Evolutionary conservation across 2,113 vertebrate species (phyloP).

Genomic region (Callorhinus ursinus): DNA sequence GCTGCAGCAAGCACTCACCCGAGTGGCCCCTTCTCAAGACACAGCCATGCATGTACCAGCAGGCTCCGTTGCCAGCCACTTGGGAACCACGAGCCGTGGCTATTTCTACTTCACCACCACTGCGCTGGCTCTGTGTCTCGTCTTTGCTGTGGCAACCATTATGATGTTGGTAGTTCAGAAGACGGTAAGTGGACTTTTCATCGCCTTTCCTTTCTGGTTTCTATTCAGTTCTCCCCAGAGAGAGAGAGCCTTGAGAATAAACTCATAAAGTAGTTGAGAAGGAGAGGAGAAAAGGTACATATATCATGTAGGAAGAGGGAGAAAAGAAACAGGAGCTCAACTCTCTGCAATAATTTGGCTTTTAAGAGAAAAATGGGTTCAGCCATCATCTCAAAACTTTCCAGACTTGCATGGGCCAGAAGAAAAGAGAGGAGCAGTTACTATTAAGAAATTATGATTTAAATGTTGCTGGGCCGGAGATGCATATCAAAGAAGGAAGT

Average conservation of each 20-base stretch:
- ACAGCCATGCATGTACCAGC: constrained; percentile 82
- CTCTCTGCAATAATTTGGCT: background rate
- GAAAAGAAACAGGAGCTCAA: constrained; percentile 25
- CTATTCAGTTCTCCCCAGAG: background rate
- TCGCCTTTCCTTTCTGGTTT: background rate
- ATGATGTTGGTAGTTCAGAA: constrained; percentile 84
- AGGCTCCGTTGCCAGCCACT: constrained; percentile 58
- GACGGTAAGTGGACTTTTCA: constrained; percentile 79
- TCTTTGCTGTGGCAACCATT: constrained; percentile 83
- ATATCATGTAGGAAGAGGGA: background rate
- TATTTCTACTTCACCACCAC: constrained; percentile 79
- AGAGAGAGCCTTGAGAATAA: background rate
- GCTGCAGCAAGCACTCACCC: constrained; percentile 71
- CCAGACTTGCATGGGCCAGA: background rate
- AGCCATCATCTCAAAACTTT: constrained; percentile 49
- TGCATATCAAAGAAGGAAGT: background rate
- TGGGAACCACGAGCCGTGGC: constrained; percentile 66
- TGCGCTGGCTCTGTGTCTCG: constrained; percentile 69
- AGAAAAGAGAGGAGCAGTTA: background rate
- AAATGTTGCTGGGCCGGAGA: background rate
- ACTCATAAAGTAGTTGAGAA: background rate
- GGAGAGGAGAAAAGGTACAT: background rate
- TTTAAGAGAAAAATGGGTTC: background rate
- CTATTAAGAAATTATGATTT: background rate
- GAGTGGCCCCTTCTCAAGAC: constrained; percentile 73